A percentile compares a stretch with the other conserved stretches of the same genome.
phyloP scores from a whole-genome alignment of 2,797 vertebrate genomes.

The Artibeus jamaicensis region DNA sequence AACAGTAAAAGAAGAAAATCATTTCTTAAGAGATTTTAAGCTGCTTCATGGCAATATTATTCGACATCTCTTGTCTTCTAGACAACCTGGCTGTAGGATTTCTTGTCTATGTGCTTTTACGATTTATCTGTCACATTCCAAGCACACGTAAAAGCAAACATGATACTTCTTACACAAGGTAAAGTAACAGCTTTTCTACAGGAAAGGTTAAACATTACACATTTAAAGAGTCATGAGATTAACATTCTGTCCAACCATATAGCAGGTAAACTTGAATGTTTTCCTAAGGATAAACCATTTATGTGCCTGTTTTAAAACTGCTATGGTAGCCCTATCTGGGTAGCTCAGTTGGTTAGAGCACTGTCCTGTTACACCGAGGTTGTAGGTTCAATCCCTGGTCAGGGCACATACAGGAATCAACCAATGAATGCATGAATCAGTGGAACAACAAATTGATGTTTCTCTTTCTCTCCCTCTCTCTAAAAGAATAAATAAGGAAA shows the following conservation, averaged over 20 bases:
- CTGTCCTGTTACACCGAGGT: not conserved
- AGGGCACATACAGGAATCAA: not conserved
- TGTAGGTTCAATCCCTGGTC: not conserved
- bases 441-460: not conserved
- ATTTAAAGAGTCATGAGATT: slow-evolving; percentile 15
- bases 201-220: not conserved
- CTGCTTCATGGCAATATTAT: not conserved
- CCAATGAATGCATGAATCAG: too few relatives aligned
- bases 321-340: not conserved
- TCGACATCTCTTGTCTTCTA: not conserved
- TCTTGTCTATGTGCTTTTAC: slow-evolving; percentile 26
- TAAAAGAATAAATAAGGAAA: not conserved
- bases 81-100: slow-evolving; percentile 22
- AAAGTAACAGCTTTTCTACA: not conserved
- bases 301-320: not conserved
- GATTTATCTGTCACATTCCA: slow-evolving; percentile 32
- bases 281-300: not conserved
- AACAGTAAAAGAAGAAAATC: not conserved
- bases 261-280: not conserved
- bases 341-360: not conserved
- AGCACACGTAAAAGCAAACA: slow-evolving; percentile 11
- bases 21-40: not conserved
- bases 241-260: not conserved
- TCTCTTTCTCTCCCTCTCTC: not conserved
- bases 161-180: not conserved